These are phyloP conservation scores for Parnassius orleans DNA, from an alignment of 2,888 invertebrate genomes.

Conservation along the genomic window DNA sequence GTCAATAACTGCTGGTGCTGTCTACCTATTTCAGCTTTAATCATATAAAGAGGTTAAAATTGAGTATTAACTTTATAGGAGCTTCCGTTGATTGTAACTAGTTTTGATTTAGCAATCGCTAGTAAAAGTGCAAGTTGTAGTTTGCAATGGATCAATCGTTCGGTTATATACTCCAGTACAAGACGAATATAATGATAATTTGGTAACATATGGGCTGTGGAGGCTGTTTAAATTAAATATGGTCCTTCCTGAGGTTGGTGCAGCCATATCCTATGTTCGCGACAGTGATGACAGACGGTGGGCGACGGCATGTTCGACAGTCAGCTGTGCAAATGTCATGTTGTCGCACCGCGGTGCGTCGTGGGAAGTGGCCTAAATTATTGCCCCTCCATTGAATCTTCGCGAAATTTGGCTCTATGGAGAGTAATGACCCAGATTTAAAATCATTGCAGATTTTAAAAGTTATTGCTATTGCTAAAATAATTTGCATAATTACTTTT, in stretches of 20 bases:
- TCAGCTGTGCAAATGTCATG: slow-evolving; percentile 77
- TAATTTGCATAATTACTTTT: slow-evolving; percentile 17
- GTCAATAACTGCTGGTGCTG: slow-evolving; percentile 77
- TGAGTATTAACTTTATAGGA: slow-evolving; percentile 17
- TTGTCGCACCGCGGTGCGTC: slow-evolving; percentile 52
- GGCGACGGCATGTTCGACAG: slow-evolving; percentile 61
- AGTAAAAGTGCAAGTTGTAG: neutral
- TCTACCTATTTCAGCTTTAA: slow-evolving; percentile 48
- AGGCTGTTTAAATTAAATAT: slow-evolving; percentile 13
- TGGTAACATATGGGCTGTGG: slow-evolving; percentile 11
- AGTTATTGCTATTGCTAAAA: slow-evolving; percentile 23
- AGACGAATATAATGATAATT: slow-evolving; percentile 3
- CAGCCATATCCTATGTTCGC: slow-evolving; percentile 31
- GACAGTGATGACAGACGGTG: slow-evolving; percentile 48
- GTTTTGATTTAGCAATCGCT: slow-evolving; percentile 15
- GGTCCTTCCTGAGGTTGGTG: slow-evolving; percentile 14
- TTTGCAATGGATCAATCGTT: slow-evolving; percentile 11
- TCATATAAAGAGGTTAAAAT: slow-evolving; percentile 32
- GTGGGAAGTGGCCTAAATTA: slow-evolving; percentile 74
- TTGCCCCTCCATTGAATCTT: slow-evolving; percentile 53
- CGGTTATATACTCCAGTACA: neutral
- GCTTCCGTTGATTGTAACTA: slow-evolving; percentile 20
- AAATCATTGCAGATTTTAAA: slow-evolving; percentile 28
- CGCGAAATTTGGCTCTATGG: slow-evolving; percentile 40
- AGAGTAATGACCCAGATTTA: slow-evolving; percentile 37